These are phyloP conservation scores for Fopius arisanus DNA, from an alignment of 1,140 invertebrate species.

Conservation along the genomic window DNA sequence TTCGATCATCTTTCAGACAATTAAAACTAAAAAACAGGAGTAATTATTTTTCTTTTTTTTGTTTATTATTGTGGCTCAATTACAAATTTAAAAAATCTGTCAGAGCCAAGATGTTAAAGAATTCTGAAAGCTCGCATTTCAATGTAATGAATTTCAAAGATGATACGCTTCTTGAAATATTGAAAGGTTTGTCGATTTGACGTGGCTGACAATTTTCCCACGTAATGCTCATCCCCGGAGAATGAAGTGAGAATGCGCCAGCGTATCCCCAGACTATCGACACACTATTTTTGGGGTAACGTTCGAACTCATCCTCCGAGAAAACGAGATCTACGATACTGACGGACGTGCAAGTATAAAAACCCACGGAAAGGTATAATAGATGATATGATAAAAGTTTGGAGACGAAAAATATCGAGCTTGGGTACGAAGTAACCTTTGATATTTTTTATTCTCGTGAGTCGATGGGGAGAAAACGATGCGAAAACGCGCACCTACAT, in stretches of 20 bases:
- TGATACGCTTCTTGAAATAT: not conserved
- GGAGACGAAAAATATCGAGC: not conserved
- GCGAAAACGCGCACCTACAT: not conserved
- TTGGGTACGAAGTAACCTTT: not conserved
- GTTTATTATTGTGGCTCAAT: too few relatives aligned
- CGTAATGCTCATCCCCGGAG: not conserved
- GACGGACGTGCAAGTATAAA: not conserved
- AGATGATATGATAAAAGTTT: slow-evolving; percentile 5
- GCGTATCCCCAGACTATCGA: not conserved
- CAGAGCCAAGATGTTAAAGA: too few relatives aligned
- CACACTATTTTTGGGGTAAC: not conserved
- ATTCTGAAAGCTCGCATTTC: not conserved
- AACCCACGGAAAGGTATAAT: not conserved
- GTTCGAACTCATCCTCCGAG: not conserved
- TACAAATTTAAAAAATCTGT: too few relatives aligned
- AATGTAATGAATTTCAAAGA: not conserved
- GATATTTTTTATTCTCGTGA: not conserved
- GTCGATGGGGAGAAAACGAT: not conserved
- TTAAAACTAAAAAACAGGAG: too few relatives aligned
- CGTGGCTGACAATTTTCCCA: not conserved
- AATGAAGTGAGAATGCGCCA: not conserved
- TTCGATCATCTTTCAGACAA: too few relatives aligned
- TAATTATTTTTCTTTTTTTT: too few relatives aligned
- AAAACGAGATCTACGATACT: not conserved
- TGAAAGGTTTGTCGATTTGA: not conserved